Conservation (phyloP, 35 echinoderm and acorn worm genomes). For the Anneissia japonica region DNA sequence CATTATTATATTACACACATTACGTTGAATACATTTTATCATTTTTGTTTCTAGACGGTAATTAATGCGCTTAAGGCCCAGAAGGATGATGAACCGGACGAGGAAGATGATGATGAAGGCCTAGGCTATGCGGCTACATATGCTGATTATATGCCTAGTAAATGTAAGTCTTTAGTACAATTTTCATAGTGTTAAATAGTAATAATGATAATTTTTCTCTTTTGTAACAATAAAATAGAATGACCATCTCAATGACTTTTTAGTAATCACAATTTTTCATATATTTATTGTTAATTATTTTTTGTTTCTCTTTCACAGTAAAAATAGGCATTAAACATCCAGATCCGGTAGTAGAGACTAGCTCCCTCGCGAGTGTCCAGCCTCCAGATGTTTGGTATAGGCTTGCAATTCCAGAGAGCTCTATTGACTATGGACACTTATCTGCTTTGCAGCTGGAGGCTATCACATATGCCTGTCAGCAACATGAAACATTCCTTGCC, state of each 20-base stretch:
- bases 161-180: slow-evolving; percentile 50
- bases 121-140: slow-evolving; percentile 81
- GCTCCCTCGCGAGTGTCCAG: slow-evolving; percentile 85
- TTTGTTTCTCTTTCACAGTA: slow-evolving; percentile 39
- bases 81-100: slow-evolving; percentile 49
- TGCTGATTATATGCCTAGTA: slow-evolving; percentile 76
- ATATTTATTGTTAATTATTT: background rate
- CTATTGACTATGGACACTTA: slow-evolving; percentile 70
- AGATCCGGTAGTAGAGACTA: slow-evolving; percentile 92
- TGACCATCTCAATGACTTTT: background rate
- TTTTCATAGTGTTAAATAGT: too few relatives aligned
- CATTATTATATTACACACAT: too few relatives aligned
- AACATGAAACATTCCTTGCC: slow-evolving; percentile 81
- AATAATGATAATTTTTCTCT: background rate
- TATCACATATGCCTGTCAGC: slow-evolving; percentile 95
- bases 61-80: background rate
- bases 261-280: background rate
- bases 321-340: slow-evolving; percentile 78
- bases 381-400: slow-evolving; percentile 80
- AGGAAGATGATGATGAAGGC: slow-evolving; percentile 72
- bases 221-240: background rate
- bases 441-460: slow-evolving; percentile 85
- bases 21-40: background rate
- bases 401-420: slow-evolving; percentile 76
- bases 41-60: background rate